Base-by-base conservation (phyloP, 2,113 vertebrate genomes). In the Pithys albifrons region DNA sequence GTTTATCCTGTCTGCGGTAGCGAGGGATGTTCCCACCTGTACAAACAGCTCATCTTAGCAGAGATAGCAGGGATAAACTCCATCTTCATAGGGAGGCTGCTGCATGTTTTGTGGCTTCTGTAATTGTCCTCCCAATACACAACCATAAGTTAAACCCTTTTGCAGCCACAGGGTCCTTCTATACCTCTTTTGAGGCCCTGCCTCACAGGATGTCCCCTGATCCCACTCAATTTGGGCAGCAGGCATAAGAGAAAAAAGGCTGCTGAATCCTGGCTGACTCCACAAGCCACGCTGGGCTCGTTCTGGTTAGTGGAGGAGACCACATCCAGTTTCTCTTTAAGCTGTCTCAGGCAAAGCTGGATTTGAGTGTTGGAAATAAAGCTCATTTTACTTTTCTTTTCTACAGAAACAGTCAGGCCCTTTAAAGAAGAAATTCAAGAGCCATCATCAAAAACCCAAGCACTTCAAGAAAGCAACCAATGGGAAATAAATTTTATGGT, bases 361-460 rank as follows among this genome's bases (percentile, higher is more conserved):
- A 54, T 39, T 24, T 59, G 27, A 4, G 48, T 14, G 61, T 65
- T 83, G 29, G 49, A 71, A 93, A 73, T 52, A 54, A 79, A 79
- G 18, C 69, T 52, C 16, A 87, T 76, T 76, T 14, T 58, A 51
- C 9, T 19, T 24, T 49, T 51, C 24, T 35, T 4, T 51, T 45
- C 71, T 24, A 31, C 94, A 98, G 98, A 97, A 95, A 69, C 97
- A 97, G 92, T 18, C 45, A 27, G 90, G 95, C 11, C 80, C 95
- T 1, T 48, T 88, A 49, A 97, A 82, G 90, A 98, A 98, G 95
- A 98, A 97, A 91, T 88, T 97, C 66, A 97, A 88, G 75, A 95
- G 69, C 39, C 81, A 24, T 6, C 95, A 95, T 58, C 43, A 2
- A 81, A 97, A 96, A 72, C 85, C 95, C 18, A 96, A 79, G 80